Conservation (phyloP, 2,888 invertebrate species). For the Eupithecia subfuscata region DNA sequence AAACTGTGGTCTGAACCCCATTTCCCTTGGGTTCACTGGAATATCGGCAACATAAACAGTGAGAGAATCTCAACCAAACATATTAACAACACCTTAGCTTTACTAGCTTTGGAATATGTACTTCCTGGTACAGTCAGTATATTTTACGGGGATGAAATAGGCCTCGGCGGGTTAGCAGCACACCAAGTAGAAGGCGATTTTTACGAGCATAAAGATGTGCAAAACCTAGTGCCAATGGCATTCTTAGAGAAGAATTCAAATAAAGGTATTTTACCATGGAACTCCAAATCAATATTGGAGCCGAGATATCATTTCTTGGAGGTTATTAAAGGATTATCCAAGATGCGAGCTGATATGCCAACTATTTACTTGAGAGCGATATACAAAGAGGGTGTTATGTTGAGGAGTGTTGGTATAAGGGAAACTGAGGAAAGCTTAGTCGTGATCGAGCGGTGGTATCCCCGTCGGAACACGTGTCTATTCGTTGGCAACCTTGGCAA, state of each 20-base stretch:
- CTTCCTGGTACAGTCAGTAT: constrained; percentile 94
- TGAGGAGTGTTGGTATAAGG: constrained; percentile 88
- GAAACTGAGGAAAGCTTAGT: constrained; percentile 86
- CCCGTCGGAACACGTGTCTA: constrained; percentile 90
- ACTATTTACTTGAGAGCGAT: constrained; percentile 89
- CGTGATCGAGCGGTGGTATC: constrained; percentile 90
- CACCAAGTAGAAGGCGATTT: constrained; percentile 83
- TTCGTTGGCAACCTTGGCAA: constrained; percentile 89
- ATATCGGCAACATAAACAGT: constrained; percentile 86
- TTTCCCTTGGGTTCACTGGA: constrained; percentile 92
- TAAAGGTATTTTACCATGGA: constrained; percentile 85
- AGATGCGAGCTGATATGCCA: constrained; percentile 85
- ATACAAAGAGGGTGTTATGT: constrained; percentile 85
- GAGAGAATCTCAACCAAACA: constrained; percentile 84
- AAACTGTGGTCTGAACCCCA: constrained; percentile 85
- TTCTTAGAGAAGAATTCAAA: constrained; percentile 77
- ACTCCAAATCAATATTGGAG: constrained; percentile 81
- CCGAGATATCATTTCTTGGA: constrained; percentile 80
- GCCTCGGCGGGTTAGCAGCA: constrained; percentile 83
- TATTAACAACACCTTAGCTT: constrained; percentile 87
- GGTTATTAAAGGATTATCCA: constrained; percentile 84
- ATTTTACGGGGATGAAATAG: constrained; percentile 97
- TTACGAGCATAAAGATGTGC: constrained; percentile 84
- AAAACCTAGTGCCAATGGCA: constrained; percentile 88
- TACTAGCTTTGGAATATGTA: constrained; percentile 89